A percentile compares a stretch with the other conserved stretches of the same genome.
These are phyloP conservation scores for Caenorhabditis sinica DNA, from an alignment of 2,888 invertebrate species.

Conservation along the genomic window DNA sequence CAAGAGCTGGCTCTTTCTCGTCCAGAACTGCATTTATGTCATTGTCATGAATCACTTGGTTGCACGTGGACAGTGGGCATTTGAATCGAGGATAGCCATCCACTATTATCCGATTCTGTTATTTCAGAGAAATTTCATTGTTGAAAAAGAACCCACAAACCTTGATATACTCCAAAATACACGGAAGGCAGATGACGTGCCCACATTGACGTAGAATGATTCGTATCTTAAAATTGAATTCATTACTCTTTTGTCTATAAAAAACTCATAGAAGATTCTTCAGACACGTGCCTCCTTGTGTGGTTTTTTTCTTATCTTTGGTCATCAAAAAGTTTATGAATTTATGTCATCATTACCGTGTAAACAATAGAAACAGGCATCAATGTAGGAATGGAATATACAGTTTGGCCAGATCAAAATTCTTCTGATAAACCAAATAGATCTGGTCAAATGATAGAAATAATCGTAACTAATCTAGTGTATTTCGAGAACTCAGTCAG, in stretches of 20 bases:
- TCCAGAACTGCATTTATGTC: constrained; percentile 74
- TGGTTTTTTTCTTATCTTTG: constrained; percentile 34
- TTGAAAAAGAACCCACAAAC: constrained; percentile 10
- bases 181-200: constrained; percentile 70
- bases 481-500: no score
- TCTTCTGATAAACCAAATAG: constrained; percentile 10
- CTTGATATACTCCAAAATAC: constrained; percentile 70
- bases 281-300: constrained; percentile 25
- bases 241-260: not conserved
- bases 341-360: constrained; percentile 28
- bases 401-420: constrained; percentile 17
- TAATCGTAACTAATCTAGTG: no score
- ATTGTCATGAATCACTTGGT: constrained; percentile 71
- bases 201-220: constrained; percentile 69
- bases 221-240: constrained; percentile 47
- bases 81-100: constrained; percentile 68
- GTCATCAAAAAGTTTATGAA: constrained; percentile 44
- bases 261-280: not conserved
- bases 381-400: constrained; percentile 7
- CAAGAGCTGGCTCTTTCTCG: constrained; percentile 70
- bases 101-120: constrained; percentile 65
- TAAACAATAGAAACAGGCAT: constrained; percentile 16
- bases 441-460: no score
- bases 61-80: constrained; percentile 63
- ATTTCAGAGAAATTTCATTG: not conserved